A percentile compares a stretch with the other conserved stretches of the same genome.
Evolutionary conservation across 2,113 vertebrate genomes (phyloP).

Genomic region (Himantopus leucocephalus): DNA sequence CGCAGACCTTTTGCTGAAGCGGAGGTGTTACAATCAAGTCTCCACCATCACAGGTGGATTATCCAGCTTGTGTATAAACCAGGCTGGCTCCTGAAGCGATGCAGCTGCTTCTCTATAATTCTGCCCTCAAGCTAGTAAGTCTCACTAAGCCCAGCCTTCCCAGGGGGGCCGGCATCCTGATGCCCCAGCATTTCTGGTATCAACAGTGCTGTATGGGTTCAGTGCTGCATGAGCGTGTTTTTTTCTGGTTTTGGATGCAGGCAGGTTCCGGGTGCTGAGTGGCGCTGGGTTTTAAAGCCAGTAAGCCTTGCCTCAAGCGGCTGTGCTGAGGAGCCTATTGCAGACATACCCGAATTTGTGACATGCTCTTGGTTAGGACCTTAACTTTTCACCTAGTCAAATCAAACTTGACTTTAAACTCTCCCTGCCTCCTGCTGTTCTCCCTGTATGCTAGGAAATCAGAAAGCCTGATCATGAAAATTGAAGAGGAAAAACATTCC

Average conservation of each 20-base stretch:
- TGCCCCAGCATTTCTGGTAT: neutral
- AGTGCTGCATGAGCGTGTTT: neutral
- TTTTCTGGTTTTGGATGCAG: neutral
- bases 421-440: neutral
- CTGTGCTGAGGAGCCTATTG: neutral
- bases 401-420: neutral
- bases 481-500: neutral
- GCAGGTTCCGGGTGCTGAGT: neutral
- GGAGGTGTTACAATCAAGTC: neutral
- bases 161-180: neutral
- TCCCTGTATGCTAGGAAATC: neutral
- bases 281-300: neutral
- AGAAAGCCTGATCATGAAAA: neutral
- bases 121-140: neutral
- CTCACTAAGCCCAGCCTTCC: neutral
- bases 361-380: neutral
- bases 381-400: neutral
- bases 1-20: neutral
- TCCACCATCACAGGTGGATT: neutral
- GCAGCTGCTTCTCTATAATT: neutral
- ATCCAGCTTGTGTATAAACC: neutral
- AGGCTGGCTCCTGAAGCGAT: neutral
- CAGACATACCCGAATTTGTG: neutral
- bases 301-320: neutral
- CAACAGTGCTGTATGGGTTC: neutral